A percentile compares a stretch with the other conserved stretches of the same genome.
phyloP scores from a whole-genome alignment of 2,113 vertebrate genomes.

The Cephalopholis sonnerati region DNA sequence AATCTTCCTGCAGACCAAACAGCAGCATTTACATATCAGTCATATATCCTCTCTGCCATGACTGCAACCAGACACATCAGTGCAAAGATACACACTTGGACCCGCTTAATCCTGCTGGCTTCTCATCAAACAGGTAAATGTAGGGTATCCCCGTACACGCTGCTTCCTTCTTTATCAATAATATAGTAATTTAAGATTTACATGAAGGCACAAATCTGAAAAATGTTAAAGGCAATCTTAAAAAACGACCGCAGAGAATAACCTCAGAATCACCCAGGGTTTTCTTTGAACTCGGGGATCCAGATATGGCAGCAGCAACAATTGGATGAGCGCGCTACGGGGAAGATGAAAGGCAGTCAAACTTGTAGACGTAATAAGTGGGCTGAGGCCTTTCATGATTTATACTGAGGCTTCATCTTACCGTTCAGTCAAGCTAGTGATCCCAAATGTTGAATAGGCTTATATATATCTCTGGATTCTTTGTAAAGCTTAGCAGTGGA shows the following conservation, averaged over 20 bases:
- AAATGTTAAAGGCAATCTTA: slow-evolving; percentile 55
- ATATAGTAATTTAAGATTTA: slow-evolving; percentile 38
- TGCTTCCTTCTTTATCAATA: slow-evolving; percentile 38
- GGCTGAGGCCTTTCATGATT: slow-evolving; percentile 69
- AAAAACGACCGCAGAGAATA: slow-evolving; percentile 51
- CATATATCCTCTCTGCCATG: slow-evolving; percentile 37
- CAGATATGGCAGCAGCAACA: slow-evolving; percentile 68
- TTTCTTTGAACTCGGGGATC: slow-evolving; percentile 68
- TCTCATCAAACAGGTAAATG: slow-evolving; percentile 50
- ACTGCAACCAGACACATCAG: slow-evolving; percentile 41
- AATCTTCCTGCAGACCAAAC: slow-evolving; percentile 65
- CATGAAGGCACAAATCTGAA: slow-evolving; percentile 25
- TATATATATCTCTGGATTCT: slow-evolving; percentile 48
- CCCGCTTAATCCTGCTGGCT: slow-evolving; percentile 18
- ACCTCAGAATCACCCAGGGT: slow-evolving; percentile 55
- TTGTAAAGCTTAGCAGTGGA: slow-evolving; percentile 53
- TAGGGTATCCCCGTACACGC: slow-evolving; percentile 8
- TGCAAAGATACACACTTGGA: slow-evolving; percentile 28
- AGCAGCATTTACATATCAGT: slow-evolving; percentile 70
- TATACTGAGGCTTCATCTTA: slow-evolving; percentile 59
- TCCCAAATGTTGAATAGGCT: slow-evolving; percentile 60
- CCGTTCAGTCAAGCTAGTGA: slow-evolving; percentile 62
- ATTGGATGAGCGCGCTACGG: slow-evolving; percentile 58
- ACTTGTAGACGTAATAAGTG: slow-evolving; percentile 74
- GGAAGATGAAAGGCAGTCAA: slow-evolving; percentile 74